Evolutionary conservation across 2,888 invertebrate genomes (phyloP), one percentile per base, ranked within the genome.

Genomic region (Plebejus argus): DNA sequence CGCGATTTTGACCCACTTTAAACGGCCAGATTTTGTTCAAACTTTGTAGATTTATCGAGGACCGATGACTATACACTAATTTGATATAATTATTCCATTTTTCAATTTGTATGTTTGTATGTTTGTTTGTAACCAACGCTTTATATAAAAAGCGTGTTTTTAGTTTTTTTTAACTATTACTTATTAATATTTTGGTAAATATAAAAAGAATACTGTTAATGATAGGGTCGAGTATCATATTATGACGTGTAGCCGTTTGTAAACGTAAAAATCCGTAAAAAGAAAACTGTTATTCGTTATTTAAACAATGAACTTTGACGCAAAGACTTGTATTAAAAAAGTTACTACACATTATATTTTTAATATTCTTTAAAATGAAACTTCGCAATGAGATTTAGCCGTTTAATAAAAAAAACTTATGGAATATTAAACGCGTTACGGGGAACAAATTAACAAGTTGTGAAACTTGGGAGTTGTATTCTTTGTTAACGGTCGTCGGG

Each of bases 401-500:
- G 74, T 71, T 71, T 74, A 74, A 74, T 45, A 45, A 72, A 72
- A 72, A 72, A 74, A 74, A 49, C 45, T 49, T 74, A 39, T 66
- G 49, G 77, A 58, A 77, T 58, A 72, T 77, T 77, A 72, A 77
- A 71, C 77, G 53, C 49, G 77, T 77, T 71, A 39, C 72, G 77
- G 58, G 58, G 58, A 58, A 72, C 39, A 71, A 77, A 77, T 77
- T 77, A 77, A 77, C 58, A 77, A 77, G 77, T 77, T 28, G 23
- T 56, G 23, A n/a, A 77, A 72, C 58, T 77, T 56, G 35, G 49
- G 56, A 77, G 70, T 72, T 77, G 70, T 77, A 71, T 77, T 77
- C 77, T 77, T 77, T 77, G 77, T 77, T 77, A 77, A 72, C 39
- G 71, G 18, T 79, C 79, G 77, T 74, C 75, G 78, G 70, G 74